Evolutionary conservation across 2,113 vertebrate genomes (phyloP), one percentile per base, ranked within the genome.

Genomic region (Paraplagusia blochii): DNA sequence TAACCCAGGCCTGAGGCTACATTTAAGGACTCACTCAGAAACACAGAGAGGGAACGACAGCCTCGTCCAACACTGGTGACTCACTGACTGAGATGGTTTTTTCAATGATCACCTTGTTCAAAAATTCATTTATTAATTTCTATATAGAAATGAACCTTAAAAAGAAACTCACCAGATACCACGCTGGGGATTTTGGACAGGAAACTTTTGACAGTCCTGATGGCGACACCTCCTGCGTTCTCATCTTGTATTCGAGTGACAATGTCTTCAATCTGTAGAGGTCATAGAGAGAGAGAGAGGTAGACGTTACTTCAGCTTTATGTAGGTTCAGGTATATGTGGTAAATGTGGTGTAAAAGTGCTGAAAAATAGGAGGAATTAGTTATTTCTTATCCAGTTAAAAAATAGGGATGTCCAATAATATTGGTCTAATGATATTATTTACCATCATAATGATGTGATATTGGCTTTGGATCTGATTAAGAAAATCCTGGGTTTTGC

Each of bases 101-200:
- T 29, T 29, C 6, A 4, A 29, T 29, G 3, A 29, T 29, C 22
- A 6, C 6, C 22, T 29, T 29, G 53, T 44, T 69, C 59, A 61
- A 83, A 86, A 87, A 29, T 2, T 29, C 22, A 29, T 29, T 29
- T 29, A 29, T 29, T 29, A 29, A 29, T 29, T n/a, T n/a, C n/a
- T n/a, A n/a, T n/a, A n/a, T n/a, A n/a, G n/a, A n/a, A n/a, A n/a
- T n/a, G n/a, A n/a, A n/a, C n/a, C n/a, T n/a, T n/a, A n/a, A n/a
- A n/a, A n/a, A n/a, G n/a, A n/a, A n/a, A 70, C 89, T 85, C 85
- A 96, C 95, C 95, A 9, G 95, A 95, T 59, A 95, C 94, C 0
- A 98, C 95, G 17, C 95, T 97, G 76, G 95, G 95, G 82, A 98
- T 97, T 90, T 97, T 98, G 64, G 95, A 96, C 80, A 98, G 91